A percentile compares a stretch with the other conserved stretches of the same genome.
These are phyloP conservation scores for Criorhina ranunculi DNA, from an alignment of 2,888 invertebrate genomes.

Conservation along the genomic window DNA sequence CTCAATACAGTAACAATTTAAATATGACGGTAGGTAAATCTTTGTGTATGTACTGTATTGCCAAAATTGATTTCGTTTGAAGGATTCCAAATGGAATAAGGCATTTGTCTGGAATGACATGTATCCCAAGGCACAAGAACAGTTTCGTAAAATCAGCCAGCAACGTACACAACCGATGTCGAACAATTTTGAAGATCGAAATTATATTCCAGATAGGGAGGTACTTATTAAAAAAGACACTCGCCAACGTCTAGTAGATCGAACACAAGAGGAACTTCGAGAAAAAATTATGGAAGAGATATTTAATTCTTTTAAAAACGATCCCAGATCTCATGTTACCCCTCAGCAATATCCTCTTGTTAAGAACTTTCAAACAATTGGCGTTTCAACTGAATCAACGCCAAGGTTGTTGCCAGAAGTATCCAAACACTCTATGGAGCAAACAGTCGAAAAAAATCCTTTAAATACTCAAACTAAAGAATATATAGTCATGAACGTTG, in stretches of 20 bases:
- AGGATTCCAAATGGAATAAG: constrained; percentile 3
- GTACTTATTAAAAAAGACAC: not conserved
- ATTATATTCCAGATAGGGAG: not conserved
- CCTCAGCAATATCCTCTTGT: not conserved
- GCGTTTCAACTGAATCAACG: constrained; percentile 33
- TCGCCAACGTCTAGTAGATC: constrained; percentile 11
- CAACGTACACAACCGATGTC: not conserved
- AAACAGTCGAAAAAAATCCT: not conserved
- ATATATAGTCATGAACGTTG: not conserved
- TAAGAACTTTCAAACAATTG: constrained; percentile 10
- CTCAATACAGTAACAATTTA: not conserved
- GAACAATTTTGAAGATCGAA: not conserved
- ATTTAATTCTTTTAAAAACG: not conserved
- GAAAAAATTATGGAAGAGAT: constrained; percentile 9
- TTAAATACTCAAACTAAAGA: not conserved
- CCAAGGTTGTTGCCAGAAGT: not conserved
- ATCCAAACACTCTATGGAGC: not conserved
- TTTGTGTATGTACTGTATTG: not conserved
- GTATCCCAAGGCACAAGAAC: not conserved
- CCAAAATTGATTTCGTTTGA: not conserved
- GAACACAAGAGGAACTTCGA: constrained; percentile 1
- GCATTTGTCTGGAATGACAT: not conserved
- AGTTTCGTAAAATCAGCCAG: not conserved
- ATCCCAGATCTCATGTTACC: not conserved
- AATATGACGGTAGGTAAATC: constrained; percentile 1